Conservation (phyloP, 2,888 invertebrate species). For the Spilarctia lutea region DNA sequence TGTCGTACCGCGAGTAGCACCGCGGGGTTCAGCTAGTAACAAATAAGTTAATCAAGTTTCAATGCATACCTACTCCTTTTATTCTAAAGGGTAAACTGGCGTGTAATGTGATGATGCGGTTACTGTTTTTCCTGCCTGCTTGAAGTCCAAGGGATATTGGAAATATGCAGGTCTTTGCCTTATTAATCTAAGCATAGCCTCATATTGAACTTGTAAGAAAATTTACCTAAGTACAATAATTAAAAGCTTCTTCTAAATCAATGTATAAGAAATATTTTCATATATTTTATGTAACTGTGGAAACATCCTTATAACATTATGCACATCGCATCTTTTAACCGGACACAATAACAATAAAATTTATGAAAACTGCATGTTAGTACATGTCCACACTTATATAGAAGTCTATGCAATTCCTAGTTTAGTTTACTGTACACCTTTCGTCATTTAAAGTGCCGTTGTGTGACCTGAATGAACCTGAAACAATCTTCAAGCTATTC, state of each 20-base stretch:
- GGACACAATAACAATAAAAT: constrained; percentile 23
- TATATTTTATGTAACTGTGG: neutral
- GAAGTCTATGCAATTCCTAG: constrained; percentile 19
- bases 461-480: constrained; percentile 17
- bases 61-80: neutral
- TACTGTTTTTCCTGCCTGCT: neutral
- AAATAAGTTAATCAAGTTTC: neutral
- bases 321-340: constrained; percentile 12
- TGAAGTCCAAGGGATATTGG: neutral
- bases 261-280: neutral
- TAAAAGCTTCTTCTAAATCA: neutral
- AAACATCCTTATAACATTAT: constrained; percentile 16
- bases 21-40: too few species aligned
- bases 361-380: constrained; percentile 36
- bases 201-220: neutral
- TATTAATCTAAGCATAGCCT: neutral
- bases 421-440: constrained; percentile 24
- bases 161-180: neutral
- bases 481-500: constrained; percentile 19
- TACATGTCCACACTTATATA: constrained; percentile 30
- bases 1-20: too few species aligned
- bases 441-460: constrained; percentile 32
- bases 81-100: neutral
- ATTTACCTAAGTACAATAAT: neutral
- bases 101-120: neutral